Percentiles rank a stretch among this genome's conserved stretches.
phyloP scores from a whole-genome alignment of 2,113 vertebrate genomes.

The Balaeniceps rex region DNA sequence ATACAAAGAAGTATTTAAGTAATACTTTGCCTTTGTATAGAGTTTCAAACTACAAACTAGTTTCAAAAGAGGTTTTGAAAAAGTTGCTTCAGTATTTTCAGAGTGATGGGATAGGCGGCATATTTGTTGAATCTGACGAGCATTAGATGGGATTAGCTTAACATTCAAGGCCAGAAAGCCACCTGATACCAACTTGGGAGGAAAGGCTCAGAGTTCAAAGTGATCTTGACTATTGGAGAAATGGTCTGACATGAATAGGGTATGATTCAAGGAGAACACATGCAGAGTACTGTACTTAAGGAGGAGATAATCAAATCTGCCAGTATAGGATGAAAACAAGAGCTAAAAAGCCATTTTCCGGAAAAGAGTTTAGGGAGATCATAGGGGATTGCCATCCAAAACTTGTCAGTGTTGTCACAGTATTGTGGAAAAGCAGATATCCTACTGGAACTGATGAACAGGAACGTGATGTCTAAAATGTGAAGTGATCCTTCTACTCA shows the following conservation, averaged over 20 bases:
- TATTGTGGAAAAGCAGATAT: not conserved
- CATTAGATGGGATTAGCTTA: not conserved
- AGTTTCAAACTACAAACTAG: not conserved
- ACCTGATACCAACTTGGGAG: not conserved
- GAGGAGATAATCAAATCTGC: not conserved
- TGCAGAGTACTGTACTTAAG: not conserved
- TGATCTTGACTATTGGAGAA: not conserved
- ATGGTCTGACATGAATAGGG: not conserved
- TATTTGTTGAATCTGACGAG: not conserved
- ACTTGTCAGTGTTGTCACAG: not conserved
- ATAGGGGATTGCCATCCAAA: not conserved
- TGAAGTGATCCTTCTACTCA: not conserved
- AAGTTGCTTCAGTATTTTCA: not conserved
- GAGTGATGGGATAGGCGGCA: not conserved
- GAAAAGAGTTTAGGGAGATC: not conserved
- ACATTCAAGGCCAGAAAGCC: not conserved
- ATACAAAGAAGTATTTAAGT: slow-evolving; percentile 28
- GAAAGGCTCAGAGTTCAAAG: not conserved
- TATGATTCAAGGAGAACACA: not conserved
- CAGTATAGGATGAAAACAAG: not conserved
- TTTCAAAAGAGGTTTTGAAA: not conserved
- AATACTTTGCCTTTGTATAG: slow-evolving; percentile 23
- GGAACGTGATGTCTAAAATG: not conserved
- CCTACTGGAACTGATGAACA: not conserved
- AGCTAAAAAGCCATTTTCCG: not conserved